Conservation (phyloP, 2,797 vertebrate genomes). For the Sebastes matsubarae region DNA sequence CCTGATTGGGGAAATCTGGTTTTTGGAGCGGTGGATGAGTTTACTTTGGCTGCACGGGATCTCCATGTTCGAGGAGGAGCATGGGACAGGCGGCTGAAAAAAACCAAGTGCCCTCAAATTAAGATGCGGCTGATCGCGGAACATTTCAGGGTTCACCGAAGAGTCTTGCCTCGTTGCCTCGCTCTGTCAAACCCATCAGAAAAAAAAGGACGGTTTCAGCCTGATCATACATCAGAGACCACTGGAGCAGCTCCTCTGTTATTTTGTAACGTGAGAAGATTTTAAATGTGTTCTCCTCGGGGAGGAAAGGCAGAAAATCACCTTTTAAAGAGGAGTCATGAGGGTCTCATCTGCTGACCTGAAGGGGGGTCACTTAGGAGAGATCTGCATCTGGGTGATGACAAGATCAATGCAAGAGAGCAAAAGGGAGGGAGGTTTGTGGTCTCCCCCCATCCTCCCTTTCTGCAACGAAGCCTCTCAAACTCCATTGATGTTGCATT, state of each 20-base stretch:
- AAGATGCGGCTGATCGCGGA: conserved; percentile 36
- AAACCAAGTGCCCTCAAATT: conserved; percentile 47
- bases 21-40: conserved; percentile 53
- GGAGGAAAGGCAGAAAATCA: neutral
- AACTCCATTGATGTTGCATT: conserved; percentile 41
- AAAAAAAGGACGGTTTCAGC: neutral
- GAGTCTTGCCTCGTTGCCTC: conserved; percentile 15
- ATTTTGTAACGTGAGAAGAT: conserved; percentile 38
- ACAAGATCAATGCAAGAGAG: conserved; percentile 44
- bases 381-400: conserved; percentile 24
- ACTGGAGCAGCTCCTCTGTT: neutral
- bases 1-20: conserved; percentile 58
- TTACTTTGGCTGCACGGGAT: conserved; percentile 63
- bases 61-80: conserved; percentile 21
- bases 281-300: conserved; percentile 4
- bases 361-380: conserved; percentile 27
- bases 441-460: neutral
- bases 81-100: conserved; percentile 2
- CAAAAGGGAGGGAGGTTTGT: conserved; percentile 6
- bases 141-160: conserved; percentile 49
- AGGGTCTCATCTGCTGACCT: conserved; percentile 14
- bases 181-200: neutral
- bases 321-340: conserved; percentile 29
- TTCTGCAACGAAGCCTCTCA: conserved; percentile 19
- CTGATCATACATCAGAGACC: neutral